Percentiles rank a stretch among this genome's conserved stretches.
These are phyloP conservation scores for Calliopsis andreniformis DNA, from an alignment of 1,140 invertebrate genomes.

Conservation along the genomic window DNA sequence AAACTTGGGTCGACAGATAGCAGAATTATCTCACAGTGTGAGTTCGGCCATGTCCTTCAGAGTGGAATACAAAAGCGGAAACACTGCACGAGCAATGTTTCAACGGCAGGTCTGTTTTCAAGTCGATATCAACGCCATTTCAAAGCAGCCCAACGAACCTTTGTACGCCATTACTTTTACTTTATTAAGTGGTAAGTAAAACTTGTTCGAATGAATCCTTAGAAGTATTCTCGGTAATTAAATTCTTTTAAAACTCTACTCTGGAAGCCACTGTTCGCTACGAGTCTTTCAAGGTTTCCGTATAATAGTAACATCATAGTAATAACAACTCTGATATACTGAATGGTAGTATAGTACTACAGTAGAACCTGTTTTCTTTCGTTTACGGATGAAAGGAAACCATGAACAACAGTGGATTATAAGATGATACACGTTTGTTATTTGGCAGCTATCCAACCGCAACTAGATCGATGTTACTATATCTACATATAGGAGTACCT, in stretches of 20 bases:
- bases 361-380: too few relatives aligned
- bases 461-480: conserved; percentile 70
- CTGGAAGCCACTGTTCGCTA: too few relatives aligned
- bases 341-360: too few relatives aligned
- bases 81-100: conserved; percentile 96
- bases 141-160: conserved; percentile 89
- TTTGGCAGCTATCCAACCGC: conserved; percentile 72
- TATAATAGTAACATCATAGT: too few relatives aligned
- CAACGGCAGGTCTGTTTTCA: conserved; percentile 98
- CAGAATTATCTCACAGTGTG: conserved; percentile 98
- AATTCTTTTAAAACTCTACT: too few relatives aligned
- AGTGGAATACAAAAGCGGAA: conserved; percentile 97
- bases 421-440: conserved; percentile 48
- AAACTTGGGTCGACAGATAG: conserved; percentile 86
- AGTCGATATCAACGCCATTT: conserved; percentile 84
- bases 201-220: too few relatives aligned
- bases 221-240: too few relatives aligned
- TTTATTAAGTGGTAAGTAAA: conserved; percentile 91
- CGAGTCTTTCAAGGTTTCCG: too few relatives aligned
- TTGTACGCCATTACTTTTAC: conserved; percentile 97
- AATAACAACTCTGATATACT: too few relatives aligned
- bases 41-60: conserved; percentile 98
- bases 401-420: conserved; percentile 3
- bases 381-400: neutral
- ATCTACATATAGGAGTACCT: too few relatives aligned